Evolutionary conservation across 2,113 vertebrate genomes (phyloP), one percentile per base, ranked within the genome.

Genomic region (Cyprinodon variegatus): DNA sequence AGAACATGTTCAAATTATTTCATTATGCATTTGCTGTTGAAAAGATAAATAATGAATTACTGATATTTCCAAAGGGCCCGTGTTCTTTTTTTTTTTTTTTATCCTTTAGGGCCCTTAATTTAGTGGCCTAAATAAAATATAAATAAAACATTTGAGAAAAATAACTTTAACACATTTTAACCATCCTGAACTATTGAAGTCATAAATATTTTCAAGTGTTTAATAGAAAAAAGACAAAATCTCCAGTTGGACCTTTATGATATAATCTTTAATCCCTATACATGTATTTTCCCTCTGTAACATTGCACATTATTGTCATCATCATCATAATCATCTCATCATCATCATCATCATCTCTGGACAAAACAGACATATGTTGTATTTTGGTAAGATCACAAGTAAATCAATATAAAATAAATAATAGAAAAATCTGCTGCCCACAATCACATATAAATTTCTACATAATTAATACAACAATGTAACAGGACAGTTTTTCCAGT

Each of bases 361-460:
- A 91, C 88, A 89, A 73, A 85, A 91, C 83, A 91, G 87, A 91
- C 88, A 87, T 73, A 85, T 78, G 80, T 62, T 62, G 74, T 78
- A 82, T 89, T 88, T 91, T 84, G 84, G 83, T 90, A 78, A 83
- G 83, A 74, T 89, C 86, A 90, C 89, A 40, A 85, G 61, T 70
- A 86, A 79, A 92, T 84, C 40, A 84, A 90, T 84, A 81, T 76
- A 90, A 88, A 85, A 46, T 53, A 92, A 93, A 91, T 88, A 76
- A 92, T 89, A 85, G 67, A 90, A 90, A 91, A 91, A 62, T 82
- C 67, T 83, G 84, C 72, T 78, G 72, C 87, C 89, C 87, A 91
- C 87, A 62, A 82, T 88, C 90, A 89, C 92, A 91, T 90, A 90
- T 22, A 92, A 90, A 93, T 86, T 90, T 87, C 81, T 88, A 92